Evolutionary conservation across 2,113 vertebrate genomes (phyloP), one percentile per base, ranked within the genome.

Genomic region (Erpornis zantholeuca): DNA sequence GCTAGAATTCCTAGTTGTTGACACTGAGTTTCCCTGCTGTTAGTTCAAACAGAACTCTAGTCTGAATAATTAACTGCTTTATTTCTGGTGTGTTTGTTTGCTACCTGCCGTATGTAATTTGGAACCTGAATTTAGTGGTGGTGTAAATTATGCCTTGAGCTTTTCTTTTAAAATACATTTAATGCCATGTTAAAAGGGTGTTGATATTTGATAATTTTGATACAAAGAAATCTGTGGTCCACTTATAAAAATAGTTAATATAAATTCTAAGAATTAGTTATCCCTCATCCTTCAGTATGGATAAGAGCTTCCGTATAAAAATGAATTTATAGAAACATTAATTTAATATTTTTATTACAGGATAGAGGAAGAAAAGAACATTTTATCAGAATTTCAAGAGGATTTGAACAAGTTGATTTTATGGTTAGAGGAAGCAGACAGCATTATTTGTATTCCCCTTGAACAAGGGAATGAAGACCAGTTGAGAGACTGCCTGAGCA

Each of bases 391-490:
- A 95, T 98, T 99, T 91, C 98, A 99, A 96, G 98, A 98, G 94
- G 98, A 99, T 93, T 96, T 99, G 94, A 98, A 98, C 75, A 98
- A 98, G 44, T 98, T 99, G 97, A 92, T 98, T 97, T 97, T 97
- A 82, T 99, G 99, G 99, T 95, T 99, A 97, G 98, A 99, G 92
- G 98, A 98, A 97, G 97, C 98, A 7, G 98, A 99, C 36, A 96
- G 33, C 3, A 21, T 98, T 82, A 75, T 94, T 90, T 86, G 71
- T 63, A 96, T 97, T 96, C 98, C 98, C 20, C 96, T 98, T 92
- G 98, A 99, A 95, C 96, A 98, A 63, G 98, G 98, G 93, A 98
- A 99, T 97, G 98, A 98, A 35, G 97, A 98, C 69, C 99, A 99
- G 94, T 98, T 99, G 92, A 98, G 97, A 97, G 98, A 98, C 82